Conservation (phyloP, 1,140 invertebrate species). For the Hycleus phaleratus region DNA sequence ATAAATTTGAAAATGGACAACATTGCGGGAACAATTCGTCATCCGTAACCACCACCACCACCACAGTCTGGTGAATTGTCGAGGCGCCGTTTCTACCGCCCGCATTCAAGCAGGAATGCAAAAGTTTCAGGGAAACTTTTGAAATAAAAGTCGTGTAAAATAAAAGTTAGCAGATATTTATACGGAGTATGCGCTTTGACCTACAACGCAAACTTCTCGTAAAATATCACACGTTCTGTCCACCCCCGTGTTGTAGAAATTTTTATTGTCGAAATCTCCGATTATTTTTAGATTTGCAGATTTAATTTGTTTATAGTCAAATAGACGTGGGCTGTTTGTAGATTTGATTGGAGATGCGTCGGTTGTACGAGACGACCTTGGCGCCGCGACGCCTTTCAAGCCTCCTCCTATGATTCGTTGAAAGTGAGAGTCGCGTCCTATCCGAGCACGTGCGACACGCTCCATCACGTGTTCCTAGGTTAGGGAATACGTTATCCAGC, state of each 20-base stretch:
- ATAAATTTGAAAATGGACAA: too few species aligned
- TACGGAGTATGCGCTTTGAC: conserved; percentile 24
- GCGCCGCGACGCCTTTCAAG: conserved; percentile 13
- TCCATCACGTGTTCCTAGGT: conserved; percentile 19
- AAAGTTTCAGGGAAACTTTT: conserved; percentile 22
- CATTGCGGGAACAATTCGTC: too few species aligned
- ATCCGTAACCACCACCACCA: too few species aligned
- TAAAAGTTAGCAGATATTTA: conserved; percentile 17
- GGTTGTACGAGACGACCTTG: conserved; percentile 23
- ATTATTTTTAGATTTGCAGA: not conserved
- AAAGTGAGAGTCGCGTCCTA: conserved; percentile 20
- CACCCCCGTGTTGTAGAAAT: too few species aligned
- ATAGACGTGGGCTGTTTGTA: not conserved
- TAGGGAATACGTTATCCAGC: conserved; percentile 1
- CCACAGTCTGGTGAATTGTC: too few species aligned
- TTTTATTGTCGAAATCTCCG: not conserved
- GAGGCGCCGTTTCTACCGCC: too few species aligned
- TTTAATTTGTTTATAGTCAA: too few species aligned
- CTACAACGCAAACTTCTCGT: not conserved
- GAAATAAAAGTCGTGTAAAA: conserved; percentile 27
- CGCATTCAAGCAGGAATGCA: not conserved
- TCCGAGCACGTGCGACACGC: conserved; percentile 17
- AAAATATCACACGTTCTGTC: not conserved
- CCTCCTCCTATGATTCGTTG: conserved; percentile 11
- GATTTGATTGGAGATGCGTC: conserved; percentile 2